A percentile compares a stretch with the other conserved stretches of the same genome.
Conservation (phyloP, 2,113 vertebrate genomes). For the Alosa alosa region DNA sequence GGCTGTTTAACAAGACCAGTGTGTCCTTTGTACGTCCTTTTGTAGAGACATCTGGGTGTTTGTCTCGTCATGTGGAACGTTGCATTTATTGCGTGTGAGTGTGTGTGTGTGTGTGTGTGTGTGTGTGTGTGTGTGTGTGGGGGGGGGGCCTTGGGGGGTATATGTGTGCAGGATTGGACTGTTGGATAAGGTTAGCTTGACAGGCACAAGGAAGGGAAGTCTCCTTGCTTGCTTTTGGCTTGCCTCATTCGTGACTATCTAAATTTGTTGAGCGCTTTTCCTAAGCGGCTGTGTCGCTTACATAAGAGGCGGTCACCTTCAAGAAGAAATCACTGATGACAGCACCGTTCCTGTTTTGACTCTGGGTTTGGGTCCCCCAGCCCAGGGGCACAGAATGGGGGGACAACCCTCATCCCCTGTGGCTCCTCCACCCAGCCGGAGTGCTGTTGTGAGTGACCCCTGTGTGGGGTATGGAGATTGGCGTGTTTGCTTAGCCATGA, state of each 20-base stretch:
- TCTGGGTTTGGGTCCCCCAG: not conserved
- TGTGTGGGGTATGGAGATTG: not conserved
- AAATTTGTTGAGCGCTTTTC: not conserved
- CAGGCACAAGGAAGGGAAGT: not conserved
- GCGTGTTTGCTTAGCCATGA: constrained; percentile 48
- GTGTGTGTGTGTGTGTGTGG: constrained; percentile 19
- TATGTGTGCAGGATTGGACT: constrained; percentile 1
- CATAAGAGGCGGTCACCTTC: not conserved
- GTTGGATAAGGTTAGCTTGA: not conserved
- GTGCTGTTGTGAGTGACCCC: not conserved
- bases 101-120: constrained; percentile 21
- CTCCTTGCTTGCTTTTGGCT: not conserved
- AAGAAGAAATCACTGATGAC: not conserved
- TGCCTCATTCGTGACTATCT: not conserved
- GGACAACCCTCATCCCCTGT: not conserved
- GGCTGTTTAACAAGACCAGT: constrained; percentile 4
- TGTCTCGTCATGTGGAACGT: not conserved
- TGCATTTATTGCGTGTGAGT: not conserved
- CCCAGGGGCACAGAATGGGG: not conserved
- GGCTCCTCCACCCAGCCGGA: not conserved
- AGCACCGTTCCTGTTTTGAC: not conserved
- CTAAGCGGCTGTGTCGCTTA: not conserved
- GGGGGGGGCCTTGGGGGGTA: no score
- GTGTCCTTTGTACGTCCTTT: not conserved
- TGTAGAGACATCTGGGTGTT: constrained; percentile 28